Conservation (phyloP, 2,888 invertebrate genomes). For the Tetranychus truncatus region DNA sequence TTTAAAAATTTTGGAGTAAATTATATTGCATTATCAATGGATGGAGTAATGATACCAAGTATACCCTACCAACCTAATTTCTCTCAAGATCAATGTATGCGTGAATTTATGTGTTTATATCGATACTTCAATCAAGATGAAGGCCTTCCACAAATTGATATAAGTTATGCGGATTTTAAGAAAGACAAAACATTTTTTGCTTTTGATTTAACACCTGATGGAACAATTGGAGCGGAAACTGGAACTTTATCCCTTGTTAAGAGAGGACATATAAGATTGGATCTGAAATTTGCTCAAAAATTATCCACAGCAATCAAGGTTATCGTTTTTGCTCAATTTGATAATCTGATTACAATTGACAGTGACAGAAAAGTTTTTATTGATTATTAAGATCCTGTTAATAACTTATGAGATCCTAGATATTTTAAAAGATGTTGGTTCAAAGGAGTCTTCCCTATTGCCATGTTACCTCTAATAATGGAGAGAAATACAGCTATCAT, state of each 20-base stretch:
- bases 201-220: no score
- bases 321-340: constrained; percentile 6
- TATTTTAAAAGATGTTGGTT: neutral
- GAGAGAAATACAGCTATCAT: neutral
- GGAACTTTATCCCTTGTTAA: neutral
- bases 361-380: neutral
- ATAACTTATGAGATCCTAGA: no score
- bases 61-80: neutral
- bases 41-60: neutral
- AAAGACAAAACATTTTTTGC: no score
- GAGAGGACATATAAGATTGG: neutral
- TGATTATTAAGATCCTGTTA: neutral
- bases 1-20: neutral
- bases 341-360: neutral
- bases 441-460: neutral
- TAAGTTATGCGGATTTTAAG: neutral
- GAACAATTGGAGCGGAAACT: no score
- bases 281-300: neutral
- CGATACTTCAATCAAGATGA: neutral
- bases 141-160: neutral
- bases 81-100: neutral
- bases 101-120: neutral
- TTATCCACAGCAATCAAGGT: neutral
- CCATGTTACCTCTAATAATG: neutral
- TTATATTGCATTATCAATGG: neutral